Conservation (phyloP, 2,113 vertebrate genomes). For the Protobothrops flavoviridis region DNA sequence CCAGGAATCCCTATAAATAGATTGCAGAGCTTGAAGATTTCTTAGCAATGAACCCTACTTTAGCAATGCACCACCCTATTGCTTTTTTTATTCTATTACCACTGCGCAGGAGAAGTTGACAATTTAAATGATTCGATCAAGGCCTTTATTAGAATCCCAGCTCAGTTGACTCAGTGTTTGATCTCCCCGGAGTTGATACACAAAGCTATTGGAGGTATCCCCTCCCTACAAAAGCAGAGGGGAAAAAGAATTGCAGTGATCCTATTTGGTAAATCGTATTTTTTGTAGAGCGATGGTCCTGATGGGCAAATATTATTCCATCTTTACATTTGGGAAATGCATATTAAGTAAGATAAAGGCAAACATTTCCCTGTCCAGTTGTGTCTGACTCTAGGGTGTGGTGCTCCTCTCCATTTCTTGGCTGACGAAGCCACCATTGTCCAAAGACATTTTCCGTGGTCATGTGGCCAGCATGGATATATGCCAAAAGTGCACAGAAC, state of each 20-base stretch:
- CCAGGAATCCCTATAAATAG: constrained; percentile 2
- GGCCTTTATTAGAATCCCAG: constrained; percentile 23
- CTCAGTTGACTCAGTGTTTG: constrained; percentile 11
- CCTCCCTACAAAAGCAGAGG: background rate
- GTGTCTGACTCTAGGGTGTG: too few species aligned
- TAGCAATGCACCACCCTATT: background rate
- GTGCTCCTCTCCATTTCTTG: too few species aligned
- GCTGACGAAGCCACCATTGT: too few species aligned
- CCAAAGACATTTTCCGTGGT: too few species aligned
- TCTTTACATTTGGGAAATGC: too few species aligned
- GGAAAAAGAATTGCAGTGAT: background rate
- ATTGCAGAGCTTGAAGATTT: background rate
- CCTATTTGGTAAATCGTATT: background rate
- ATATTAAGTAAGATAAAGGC: too few species aligned
- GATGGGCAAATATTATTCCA: too few species aligned
- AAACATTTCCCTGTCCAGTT: too few species aligned
- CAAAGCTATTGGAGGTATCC: background rate
- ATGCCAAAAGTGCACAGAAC: too few species aligned
- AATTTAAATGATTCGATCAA: constrained; percentile 22
- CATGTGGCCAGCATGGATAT: too few species aligned
- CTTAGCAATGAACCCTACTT: background rate
- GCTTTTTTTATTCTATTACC: constrained; percentile 17
- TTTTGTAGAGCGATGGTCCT: too few species aligned
- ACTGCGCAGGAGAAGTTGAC: background rate
- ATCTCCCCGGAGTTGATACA: background rate